These are phyloP conservation scores for Eurystomus gularis DNA, from an alignment of 2,113 vertebrate species.

Conservation along the genomic window DNA sequence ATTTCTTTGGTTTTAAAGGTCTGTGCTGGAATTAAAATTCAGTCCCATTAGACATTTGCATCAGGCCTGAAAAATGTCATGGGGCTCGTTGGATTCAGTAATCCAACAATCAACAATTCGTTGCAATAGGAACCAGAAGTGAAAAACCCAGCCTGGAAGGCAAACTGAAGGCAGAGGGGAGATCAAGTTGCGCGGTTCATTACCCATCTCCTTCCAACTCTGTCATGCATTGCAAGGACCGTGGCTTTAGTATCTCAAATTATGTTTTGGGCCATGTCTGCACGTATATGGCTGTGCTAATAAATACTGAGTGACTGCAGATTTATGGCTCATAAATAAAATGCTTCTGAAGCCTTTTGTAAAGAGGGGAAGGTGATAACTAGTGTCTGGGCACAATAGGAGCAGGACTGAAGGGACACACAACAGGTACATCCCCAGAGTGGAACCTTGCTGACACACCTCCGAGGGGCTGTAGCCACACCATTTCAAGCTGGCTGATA, in stretches of 20 bases:
- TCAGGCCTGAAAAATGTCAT: not conserved
- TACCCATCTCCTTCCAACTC: not conserved
- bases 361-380: not conserved
- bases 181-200: not conserved
- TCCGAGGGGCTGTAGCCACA: not conserved
- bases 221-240: not conserved
- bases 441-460: not conserved
- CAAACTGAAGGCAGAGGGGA: not conserved
- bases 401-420: not conserved
- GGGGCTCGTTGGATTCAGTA: not conserved
- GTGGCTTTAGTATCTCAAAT: not conserved
- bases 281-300: not conserved
- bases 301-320: not conserved
- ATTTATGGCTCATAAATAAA: not conserved
- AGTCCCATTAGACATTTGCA: not conserved
- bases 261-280: not conserved
- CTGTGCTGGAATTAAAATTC: not conserved
- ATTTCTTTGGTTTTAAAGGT: not conserved
- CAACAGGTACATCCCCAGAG: not conserved
- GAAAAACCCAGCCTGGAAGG: not conserved
- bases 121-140: not conserved
- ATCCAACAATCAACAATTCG: not conserved
- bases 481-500: not conserved
- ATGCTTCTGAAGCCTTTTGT: not conserved
- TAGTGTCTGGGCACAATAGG: not conserved